Conservation (phyloP, 2,888 invertebrate species). For the Platynereis dumerilii region DNA sequence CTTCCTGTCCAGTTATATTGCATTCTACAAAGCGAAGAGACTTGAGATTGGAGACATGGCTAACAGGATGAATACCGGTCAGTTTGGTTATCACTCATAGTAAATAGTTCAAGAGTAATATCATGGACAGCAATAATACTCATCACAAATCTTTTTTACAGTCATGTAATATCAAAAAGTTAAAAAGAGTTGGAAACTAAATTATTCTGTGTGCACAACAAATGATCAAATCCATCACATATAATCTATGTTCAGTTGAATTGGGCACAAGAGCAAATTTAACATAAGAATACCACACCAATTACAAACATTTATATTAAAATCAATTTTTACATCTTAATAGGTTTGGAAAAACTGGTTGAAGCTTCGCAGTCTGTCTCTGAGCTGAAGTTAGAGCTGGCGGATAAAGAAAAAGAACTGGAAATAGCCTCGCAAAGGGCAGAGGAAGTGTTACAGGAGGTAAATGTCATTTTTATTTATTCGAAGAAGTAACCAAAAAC, state of each 20-base stretch:
- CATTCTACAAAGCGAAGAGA: slow-evolving; percentile 79
- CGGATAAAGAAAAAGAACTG: slow-evolving; percentile 83
- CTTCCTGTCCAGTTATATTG: slow-evolving; percentile 83
- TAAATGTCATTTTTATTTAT: too few species aligned
- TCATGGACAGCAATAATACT: slow-evolving; percentile 1
- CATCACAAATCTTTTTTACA: too few species aligned
- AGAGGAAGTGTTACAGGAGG: slow-evolving; percentile 69
- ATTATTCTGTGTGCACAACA: too few species aligned
- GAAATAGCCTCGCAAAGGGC: slow-evolving; percentile 81
- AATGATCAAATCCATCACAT: too few species aligned
- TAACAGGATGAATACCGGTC: slow-evolving; percentile 75
- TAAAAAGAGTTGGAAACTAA: too few species aligned
- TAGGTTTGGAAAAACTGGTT: slow-evolving; percentile 61
- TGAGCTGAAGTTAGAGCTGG: slow-evolving; percentile 78
- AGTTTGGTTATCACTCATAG: neutral
- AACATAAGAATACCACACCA: too few species aligned
- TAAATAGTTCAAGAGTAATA: neutral
- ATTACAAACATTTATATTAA: too few species aligned
- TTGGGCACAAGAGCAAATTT: too few species aligned
- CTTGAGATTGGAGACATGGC: slow-evolving; percentile 80
- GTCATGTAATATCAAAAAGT: too few species aligned
- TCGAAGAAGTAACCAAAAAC: neutral
- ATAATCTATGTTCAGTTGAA: too few species aligned
- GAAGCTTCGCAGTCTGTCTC: slow-evolving; percentile 71
- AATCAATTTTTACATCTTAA: too few species aligned